A percentile compares a stretch with the other conserved stretches of the same genome.
Conservation (phyloP, 1,140 invertebrate genomes). For the Penaeus vannamei region DNA sequence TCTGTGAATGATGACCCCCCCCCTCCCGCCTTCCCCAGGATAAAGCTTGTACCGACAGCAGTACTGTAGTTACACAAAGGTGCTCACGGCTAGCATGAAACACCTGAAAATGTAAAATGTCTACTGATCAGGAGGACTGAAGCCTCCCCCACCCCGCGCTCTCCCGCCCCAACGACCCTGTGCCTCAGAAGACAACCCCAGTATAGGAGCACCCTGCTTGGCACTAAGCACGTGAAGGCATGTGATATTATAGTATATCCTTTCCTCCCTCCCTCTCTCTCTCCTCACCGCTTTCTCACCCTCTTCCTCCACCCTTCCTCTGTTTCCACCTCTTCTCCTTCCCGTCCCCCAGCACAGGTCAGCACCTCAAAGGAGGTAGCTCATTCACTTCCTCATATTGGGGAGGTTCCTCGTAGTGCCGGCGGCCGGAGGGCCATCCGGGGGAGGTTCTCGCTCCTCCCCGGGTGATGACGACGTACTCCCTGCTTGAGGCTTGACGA, state of each 20-base stretch:
- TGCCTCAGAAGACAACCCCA: not conserved
- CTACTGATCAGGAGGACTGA: no score
- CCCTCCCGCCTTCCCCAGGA: no score
- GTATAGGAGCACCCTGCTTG: not conserved
- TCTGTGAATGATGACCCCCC: no score
- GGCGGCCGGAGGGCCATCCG: not conserved
- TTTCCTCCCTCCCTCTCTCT: not conserved
- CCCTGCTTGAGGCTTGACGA: no score
- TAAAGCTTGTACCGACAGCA: no score
- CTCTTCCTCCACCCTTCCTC: not conserved
- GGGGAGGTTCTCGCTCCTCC: not conserved
- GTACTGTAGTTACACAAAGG: no score
- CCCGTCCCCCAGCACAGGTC: not conserved
- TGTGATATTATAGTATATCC: not conserved
- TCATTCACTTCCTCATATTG: constrained; percentile 36
- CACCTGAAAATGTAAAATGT: no score
- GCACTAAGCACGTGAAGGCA: no score
- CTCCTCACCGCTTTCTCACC: not conserved
- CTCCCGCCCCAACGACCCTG: not conserved
- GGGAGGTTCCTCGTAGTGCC: not conserved
- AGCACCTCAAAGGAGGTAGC: constrained; percentile 10
- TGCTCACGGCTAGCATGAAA: no score
- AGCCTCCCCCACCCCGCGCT: no score
- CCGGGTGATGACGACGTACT: no score
- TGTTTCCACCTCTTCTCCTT: not conserved